These are phyloP conservation scores for Rallus limicola DNA, from an alignment of 2,113 vertebrate genomes.

Conservation along the genomic window DNA sequence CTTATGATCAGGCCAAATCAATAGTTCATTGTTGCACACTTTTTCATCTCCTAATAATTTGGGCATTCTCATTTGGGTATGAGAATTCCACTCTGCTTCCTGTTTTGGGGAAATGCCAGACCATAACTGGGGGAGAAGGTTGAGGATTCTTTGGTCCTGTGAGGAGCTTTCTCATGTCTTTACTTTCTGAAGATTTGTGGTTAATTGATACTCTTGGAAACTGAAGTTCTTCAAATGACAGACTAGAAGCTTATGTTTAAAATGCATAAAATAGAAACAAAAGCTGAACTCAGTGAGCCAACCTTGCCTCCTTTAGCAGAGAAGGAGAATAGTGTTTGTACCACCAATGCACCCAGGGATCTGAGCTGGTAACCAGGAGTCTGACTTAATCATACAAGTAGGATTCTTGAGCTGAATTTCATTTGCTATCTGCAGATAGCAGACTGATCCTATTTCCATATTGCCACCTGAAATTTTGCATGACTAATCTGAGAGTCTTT, in stretches of 20 bases:
- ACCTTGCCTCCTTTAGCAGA: not conserved
- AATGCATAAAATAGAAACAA: not conserved
- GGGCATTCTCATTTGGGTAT: not conserved
- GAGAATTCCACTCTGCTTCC: not conserved
- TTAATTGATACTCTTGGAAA: slow-evolving; percentile 2
- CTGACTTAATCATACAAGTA: not conserved
- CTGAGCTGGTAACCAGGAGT: not conserved
- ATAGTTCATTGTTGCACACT: not conserved
- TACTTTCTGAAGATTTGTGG: not conserved
- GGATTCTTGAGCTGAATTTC: not conserved
- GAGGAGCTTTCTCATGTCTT: not conserved
- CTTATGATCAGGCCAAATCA: not conserved
- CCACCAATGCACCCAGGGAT: not conserved
- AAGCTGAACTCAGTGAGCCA: not conserved
- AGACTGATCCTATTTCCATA: not conserved
- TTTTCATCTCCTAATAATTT: not conserved
- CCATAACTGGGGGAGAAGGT: not conserved
- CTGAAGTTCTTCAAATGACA: not conserved
- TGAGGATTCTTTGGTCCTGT: not conserved
- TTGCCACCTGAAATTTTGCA: not conserved
- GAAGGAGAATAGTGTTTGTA: not conserved
- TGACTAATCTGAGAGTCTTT: not conserved
- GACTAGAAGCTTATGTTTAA: not conserved
- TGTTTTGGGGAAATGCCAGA: not conserved
- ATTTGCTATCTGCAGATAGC: not conserved